phyloP scores from a whole-genome alignment of 2,888 invertebrate genomes.

The Luffia ferchaultella region DNA sequence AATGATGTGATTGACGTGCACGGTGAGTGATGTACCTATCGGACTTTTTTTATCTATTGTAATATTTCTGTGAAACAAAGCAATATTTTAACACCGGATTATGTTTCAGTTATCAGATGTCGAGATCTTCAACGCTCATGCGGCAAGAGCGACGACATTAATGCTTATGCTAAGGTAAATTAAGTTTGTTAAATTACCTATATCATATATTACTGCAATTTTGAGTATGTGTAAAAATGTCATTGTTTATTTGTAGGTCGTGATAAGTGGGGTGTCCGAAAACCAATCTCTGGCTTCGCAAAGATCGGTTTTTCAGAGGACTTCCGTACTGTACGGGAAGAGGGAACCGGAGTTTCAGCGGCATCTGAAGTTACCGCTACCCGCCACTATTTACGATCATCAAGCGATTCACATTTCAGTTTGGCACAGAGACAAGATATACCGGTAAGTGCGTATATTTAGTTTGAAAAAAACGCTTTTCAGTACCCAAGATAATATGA shows the following conservation, averaged over 20 bases:
- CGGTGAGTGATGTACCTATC: slow-evolving; percentile 70
- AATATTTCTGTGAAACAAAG: slow-evolving; percentile 9
- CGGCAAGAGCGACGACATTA: slow-evolving; percentile 71
- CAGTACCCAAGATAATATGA: too few relatives aligned
- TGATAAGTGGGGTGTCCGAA: slow-evolving; percentile 56
- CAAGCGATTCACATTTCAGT: slow-evolving; percentile 80
- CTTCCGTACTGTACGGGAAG: slow-evolving; percentile 82
- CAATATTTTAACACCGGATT: slow-evolving; percentile 14
- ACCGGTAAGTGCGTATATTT: slow-evolving; percentile 64
- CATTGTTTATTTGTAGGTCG: slow-evolving; percentile 46
- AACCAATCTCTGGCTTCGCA: slow-evolving; percentile 44
- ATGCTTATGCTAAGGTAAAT: slow-evolving; percentile 82
- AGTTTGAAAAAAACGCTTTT: not conserved
- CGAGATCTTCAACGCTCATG: slow-evolving; percentile 73
- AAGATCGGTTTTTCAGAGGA: slow-evolving; percentile 75
- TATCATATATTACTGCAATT: not conserved
- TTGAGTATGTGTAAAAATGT: not conserved
- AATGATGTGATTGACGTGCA: slow-evolving; percentile 71
- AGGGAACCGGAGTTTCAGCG: slow-evolving; percentile 83
- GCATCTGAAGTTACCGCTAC: slow-evolving; percentile 73
- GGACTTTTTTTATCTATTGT: slow-evolving; percentile 21
- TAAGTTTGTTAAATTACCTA: not conserved
- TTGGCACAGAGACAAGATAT: slow-evolving; percentile 85
- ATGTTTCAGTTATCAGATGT: slow-evolving; percentile 77
- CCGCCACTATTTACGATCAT: slow-evolving; percentile 54